Conservation (phyloP, 2,888 invertebrate species). For the Diarsia brunnea region DNA sequence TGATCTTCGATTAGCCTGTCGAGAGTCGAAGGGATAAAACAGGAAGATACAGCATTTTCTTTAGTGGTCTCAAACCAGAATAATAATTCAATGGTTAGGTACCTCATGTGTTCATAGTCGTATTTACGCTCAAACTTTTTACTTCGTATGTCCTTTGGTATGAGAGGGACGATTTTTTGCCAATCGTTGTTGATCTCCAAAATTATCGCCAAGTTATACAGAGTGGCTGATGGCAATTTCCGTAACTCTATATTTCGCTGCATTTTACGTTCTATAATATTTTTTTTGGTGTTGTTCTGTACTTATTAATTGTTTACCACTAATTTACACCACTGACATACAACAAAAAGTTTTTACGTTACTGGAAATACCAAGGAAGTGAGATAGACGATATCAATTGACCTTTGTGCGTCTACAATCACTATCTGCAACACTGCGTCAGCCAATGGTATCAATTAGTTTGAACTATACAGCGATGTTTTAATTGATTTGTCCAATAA, state of each 20-base stretch:
- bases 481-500: too few species aligned
- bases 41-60: not conserved
- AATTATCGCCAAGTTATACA: slow-evolving; percentile 91
- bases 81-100: too few species aligned
- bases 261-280: slow-evolving; percentile 61
- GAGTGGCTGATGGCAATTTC: slow-evolving; percentile 91
- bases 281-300: not conserved
- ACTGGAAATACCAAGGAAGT: not conserved
- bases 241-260: slow-evolving; percentile 92
- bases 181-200: slow-evolving; percentile 93
- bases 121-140: slow-evolving; percentile 90
- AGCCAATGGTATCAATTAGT: not conserved
- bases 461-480: not conserved
- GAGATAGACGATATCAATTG: not conserved
- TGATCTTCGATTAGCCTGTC: slow-evolving; percentile 92
- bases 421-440: not conserved
- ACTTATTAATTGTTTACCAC: not conserved
- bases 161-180: slow-evolving; percentile 94
- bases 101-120: slow-evolving; percentile 91
- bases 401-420: not conserved
- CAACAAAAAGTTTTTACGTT: not conserved
- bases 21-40: not conserved
- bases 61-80: not conserved
- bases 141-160: slow-evolving; percentile 91
- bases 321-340: not conserved